Conservation (phyloP, 2,888 invertebrate species). For the Laothoe populi region DNA sequence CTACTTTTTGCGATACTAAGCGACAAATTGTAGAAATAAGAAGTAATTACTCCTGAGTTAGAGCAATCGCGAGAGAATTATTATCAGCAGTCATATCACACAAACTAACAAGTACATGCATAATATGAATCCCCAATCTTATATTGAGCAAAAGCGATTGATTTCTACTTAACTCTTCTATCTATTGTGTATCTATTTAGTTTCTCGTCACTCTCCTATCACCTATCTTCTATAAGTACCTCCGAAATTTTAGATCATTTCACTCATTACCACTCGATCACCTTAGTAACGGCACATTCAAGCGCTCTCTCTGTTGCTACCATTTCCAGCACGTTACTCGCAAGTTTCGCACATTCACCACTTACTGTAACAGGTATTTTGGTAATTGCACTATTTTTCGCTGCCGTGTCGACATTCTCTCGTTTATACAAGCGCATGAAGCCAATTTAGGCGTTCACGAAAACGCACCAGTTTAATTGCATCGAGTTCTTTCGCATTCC, state of each 20-base stretch:
- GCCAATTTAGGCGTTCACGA: not conserved
- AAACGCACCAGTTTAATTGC: not conserved
- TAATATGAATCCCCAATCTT: too few species aligned
- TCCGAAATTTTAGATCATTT: slow-evolving; percentile 10
- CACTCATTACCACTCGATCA: slow-evolving; percentile 1
- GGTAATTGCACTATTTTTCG: slow-evolving; percentile 17
- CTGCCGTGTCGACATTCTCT: slow-evolving; percentile 1
- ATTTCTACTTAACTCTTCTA: not conserved
- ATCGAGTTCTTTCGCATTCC: not conserved
- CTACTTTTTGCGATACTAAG: slow-evolving; percentile 15
- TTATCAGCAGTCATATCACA: not conserved
- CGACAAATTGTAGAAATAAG: slow-evolving; percentile 23
- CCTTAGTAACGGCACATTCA: not conserved
- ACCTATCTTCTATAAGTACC: not conserved
- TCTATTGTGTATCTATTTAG: not conserved
- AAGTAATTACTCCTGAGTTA: not conserved
- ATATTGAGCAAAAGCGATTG: too few species aligned
- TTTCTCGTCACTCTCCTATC: not conserved
- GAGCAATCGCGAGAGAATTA: not conserved
- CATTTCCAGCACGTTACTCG: not conserved
- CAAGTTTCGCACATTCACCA: slow-evolving; percentile 1
- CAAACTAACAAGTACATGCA: not conserved
- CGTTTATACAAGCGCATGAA: not conserved
- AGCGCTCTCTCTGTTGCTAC: not conserved
- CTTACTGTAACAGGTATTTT: slow-evolving; percentile 16